Percentiles rank a stretch among this genome's conserved stretches.
Evolutionary conservation across 2,113 vertebrate species (phyloP).

Genomic region (Dinomys branickii): DNA sequence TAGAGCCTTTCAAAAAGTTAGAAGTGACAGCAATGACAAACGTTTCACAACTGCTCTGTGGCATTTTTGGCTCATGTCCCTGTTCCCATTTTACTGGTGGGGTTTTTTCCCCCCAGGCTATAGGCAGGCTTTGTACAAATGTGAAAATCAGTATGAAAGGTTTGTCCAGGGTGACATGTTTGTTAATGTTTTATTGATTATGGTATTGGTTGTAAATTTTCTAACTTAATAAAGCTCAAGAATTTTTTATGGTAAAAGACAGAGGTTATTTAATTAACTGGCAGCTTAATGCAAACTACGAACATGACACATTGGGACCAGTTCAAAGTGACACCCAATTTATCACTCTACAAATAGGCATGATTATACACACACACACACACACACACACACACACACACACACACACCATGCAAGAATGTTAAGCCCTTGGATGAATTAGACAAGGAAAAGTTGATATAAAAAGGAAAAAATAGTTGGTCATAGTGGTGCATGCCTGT

Average conservation of each 20-base stretch:
- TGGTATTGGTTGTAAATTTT: slow-evolving; percentile 84
- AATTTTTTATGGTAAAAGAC: slow-evolving; percentile 80
- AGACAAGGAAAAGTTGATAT: neutral
- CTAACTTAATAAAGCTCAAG: slow-evolving; percentile 86
- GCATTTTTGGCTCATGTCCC: neutral
- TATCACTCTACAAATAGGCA: slow-evolving; percentile 68
- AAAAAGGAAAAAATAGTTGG: neutral
- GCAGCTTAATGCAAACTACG: slow-evolving; percentile 82
- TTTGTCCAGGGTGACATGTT: slow-evolving; percentile 84
- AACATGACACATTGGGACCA: slow-evolving; percentile 78
- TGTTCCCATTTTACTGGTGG: neutral
- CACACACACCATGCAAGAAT: no score
- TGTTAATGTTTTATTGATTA: slow-evolving; percentile 88
- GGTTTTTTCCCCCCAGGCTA: neutral
- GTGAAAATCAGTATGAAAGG: slow-evolving; percentile 84
- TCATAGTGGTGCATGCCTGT: neutral
- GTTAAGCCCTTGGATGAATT: neutral
- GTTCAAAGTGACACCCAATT: slow-evolving; percentile 79
- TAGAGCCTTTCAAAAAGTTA: neutral
- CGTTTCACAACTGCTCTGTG: neutral
- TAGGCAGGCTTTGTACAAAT: slow-evolving; percentile 76
- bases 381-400: neutral
- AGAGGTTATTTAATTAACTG: slow-evolving; percentile 85
- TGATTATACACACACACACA: slow-evolving; percentile 35
- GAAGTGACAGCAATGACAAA: neutral